Percentiles rank a stretch among this genome's conserved stretches.
phyloP scores from a whole-genome alignment of 2,113 vertebrate genomes.

The Lepidiolamprologus cunningtoni region DNA sequence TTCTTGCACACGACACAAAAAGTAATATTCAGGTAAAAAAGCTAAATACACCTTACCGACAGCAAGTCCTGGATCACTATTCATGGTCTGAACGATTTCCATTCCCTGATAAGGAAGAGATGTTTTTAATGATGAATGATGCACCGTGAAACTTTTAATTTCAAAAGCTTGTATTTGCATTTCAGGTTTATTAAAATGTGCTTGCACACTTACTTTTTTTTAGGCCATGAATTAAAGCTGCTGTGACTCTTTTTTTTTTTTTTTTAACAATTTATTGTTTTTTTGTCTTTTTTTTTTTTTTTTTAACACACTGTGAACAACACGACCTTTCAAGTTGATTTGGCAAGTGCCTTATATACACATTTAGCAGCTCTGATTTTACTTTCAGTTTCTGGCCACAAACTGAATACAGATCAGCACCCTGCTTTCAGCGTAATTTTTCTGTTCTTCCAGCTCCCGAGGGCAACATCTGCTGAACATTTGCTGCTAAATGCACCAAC shows the following conservation, averaged over 20 bases:
- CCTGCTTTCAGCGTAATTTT: neutral
- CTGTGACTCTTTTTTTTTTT: neutral
- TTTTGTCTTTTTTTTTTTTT: neutral
- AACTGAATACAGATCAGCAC: neutral
- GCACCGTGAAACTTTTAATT: neutral
- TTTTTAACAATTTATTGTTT: too few relatives aligned
- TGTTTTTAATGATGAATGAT: neutral
- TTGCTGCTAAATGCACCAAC: neutral
- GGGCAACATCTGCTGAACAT: neutral
- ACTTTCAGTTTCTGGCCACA: neutral
- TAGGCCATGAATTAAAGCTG: neutral
- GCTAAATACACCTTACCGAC: constrained; percentile 76
- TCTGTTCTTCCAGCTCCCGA: neutral
- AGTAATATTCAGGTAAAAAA: neutral
- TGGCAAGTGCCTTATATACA: neutral
- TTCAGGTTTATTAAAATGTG: neutral
- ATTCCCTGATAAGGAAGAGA: constrained; percentile 78
- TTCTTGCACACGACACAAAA: neutral
- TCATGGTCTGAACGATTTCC: constrained; percentile 99
- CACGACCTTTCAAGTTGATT: neutral
- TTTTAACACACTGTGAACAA: neutral
- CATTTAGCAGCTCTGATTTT: neutral
- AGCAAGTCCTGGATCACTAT: constrained; percentile 95
- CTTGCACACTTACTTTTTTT: neutral
- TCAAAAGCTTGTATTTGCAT: neutral